Base-by-base conservation (phyloP, 2,888 invertebrate species). In the Aquatica leii region DNA sequence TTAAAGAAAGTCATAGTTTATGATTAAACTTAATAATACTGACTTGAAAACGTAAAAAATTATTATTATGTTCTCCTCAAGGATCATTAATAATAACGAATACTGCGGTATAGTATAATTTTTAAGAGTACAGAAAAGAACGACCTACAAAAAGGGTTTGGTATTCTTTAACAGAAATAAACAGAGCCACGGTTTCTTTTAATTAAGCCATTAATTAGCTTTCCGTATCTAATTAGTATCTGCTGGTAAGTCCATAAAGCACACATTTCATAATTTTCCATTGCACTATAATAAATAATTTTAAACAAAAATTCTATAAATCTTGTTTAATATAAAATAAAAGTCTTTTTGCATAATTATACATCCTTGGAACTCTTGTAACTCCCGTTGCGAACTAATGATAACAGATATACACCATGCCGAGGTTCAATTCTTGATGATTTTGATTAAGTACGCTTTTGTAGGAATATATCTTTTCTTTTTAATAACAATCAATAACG, bases 121-220 rank as follows among this genome's bases (percentile, higher is more conserved):
- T 14, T 20, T 18, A 14, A 56, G 34, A 46, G 20, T 8, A 56
- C 14, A 56, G 31, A 56, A 12, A 6, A 43, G 12, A 34, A 51
- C 4, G 17, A 14, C 35, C 17, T 35, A 35, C 5, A n/a, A 17
- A 51, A 12, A 56, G 17, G 24, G 34, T 59, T 34, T n/a, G n/a
- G n/a, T n/a, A n/a, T n/a, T n/a, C n/a, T n/a, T 14, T 52, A 43
- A 20, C 43, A 20, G 52, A 11, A 51, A 51, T 51, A 51, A 59
- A 50, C 52, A 35, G 35, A 11, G 41, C 54, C 54, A 34, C 54
- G 54, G 20, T 24, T 55, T 50, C 52, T 41, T 54, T 54, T 69
- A 69, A 69, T 69, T 65, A 69, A 62, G 56, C 61, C 59, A 69
- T 69, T 69, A 69, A 67, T 69, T 69, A 69, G 60, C 61, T 69